These are phyloP conservation scores for Aphidoletes aphidimyza DNA, from an alignment of 2,888 invertebrate species.

Conservation along the genomic window DNA sequence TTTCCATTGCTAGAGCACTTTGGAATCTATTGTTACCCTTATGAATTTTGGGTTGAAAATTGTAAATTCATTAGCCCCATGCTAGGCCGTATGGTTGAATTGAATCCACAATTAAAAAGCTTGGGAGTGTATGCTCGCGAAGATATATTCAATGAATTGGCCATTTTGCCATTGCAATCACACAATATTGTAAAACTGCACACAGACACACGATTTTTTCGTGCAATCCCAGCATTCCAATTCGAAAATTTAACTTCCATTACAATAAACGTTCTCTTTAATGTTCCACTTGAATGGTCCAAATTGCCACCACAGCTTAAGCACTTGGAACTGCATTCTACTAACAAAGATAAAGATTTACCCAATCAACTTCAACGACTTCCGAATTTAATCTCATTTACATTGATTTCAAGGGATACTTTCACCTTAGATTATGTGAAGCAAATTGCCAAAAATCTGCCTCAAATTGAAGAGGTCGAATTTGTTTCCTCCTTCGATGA, in stretches of 20 bases:
- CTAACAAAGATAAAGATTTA: no score
- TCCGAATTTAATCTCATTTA: neutral
- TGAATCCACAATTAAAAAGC: conserved; percentile 40
- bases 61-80: neutral
- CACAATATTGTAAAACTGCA: neutral
- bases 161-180: neutral
- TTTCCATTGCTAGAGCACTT: conserved; percentile 16
- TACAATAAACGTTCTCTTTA: no score
- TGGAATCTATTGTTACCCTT: neutral
- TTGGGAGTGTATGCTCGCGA: neutral
- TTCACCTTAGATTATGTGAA: neutral
- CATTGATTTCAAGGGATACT: neutral
- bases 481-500: neutral
- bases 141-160: neutral
- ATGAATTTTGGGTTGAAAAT: no score
- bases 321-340: no score
- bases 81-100: neutral
- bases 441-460: neutral
- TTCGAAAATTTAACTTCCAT: neutral
- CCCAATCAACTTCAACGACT: neutral
- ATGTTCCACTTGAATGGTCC: neutral
- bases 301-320: neutral
- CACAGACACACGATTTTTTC: neutral
- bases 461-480: neutral
- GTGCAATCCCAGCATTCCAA: neutral